These are phyloP conservation scores for Syrphus vitripennis DNA, from an alignment of 2,888 invertebrate genomes.

Conservation along the genomic window DNA sequence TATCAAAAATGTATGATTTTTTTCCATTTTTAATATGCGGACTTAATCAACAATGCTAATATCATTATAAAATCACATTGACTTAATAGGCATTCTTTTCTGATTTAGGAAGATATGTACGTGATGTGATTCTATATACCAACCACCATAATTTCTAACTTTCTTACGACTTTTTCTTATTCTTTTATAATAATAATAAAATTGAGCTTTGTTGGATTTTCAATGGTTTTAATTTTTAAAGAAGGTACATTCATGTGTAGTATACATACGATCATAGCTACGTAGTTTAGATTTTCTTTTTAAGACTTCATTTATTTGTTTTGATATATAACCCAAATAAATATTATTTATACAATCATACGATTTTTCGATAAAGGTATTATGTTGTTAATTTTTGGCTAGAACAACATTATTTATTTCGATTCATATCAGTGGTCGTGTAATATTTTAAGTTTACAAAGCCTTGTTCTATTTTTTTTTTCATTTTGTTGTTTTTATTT, in stretches of 20 bases:
- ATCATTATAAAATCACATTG: background rate
- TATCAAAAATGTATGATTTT: background rate
- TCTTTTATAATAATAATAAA: too few species aligned
- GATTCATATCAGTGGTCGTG: too few species aligned
- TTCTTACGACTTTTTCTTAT: background rate
- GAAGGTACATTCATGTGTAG: background rate
- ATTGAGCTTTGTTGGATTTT: background rate
- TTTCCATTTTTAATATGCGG: background rate
- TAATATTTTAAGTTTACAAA: too few species aligned
- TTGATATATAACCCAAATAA: background rate
- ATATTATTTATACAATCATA: background rate
- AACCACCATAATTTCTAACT: too few species aligned
- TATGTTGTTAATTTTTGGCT: too few species aligned
- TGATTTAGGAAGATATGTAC: background rate
- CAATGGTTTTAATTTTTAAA: background rate
- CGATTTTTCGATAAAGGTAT: too few species aligned
- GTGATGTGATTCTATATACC: background rate
- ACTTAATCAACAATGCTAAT: background rate
- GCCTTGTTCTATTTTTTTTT: too few species aligned
- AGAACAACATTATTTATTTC: too few species aligned
- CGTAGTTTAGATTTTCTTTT: too few species aligned
- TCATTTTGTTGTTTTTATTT: too few species aligned
- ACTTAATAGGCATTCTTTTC: background rate
- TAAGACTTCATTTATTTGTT: background rate
- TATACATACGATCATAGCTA: background rate